Evolutionary conservation across 1,140 invertebrate genomes (phyloP), one percentile per base, ranked within the genome.

Genomic region (Penaeus vannamei): DNA sequence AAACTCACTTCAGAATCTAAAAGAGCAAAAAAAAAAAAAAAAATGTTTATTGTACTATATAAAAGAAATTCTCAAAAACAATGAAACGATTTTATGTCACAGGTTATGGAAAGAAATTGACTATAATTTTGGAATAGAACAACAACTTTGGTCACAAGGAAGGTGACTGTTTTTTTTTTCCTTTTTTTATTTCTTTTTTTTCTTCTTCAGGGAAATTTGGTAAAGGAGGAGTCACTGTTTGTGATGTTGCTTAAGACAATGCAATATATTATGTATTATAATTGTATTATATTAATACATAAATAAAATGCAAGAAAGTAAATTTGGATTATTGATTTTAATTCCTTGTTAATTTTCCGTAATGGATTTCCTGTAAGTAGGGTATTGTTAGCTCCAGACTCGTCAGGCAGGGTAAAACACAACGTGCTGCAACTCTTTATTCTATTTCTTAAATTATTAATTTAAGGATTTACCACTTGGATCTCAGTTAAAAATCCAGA

Each of bases 241-340:
- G 79, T 87, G 86, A 87, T 87, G 86, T 84, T 84, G 83, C 62
- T 69, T 80, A 82, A 81, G 62, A 87, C 86, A 87, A 87, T 87
- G 86, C 86, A 87, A 87, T 87, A 87, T 87, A 66, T 87, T 76
- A 36, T 76, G 72, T 81, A 81, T 62, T 79, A 87, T 87, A 87
- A 59, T 87, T 87, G 86, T 87, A 87, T 87, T 87, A 87, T 87
- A 87, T 87, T 87, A 85, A 89, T 89, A 85, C 84, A 85, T 85
- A 36, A 79, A 79, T 32, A 79, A 69, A 80, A 66, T 53, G 53
- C 53, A 88, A 84, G 72, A 66, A n/a, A 32, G 80, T 60, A 26
- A 59, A 42, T 20, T 32, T 36, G n/a, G 36, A 59, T 23, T 61
- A 29, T 84, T 84, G 22, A 64, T 53, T 53, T 14, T 53, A 1